phyloP scores from a whole-genome alignment of 1,140 invertebrate species.

The Brachystomella parvula region DNA sequence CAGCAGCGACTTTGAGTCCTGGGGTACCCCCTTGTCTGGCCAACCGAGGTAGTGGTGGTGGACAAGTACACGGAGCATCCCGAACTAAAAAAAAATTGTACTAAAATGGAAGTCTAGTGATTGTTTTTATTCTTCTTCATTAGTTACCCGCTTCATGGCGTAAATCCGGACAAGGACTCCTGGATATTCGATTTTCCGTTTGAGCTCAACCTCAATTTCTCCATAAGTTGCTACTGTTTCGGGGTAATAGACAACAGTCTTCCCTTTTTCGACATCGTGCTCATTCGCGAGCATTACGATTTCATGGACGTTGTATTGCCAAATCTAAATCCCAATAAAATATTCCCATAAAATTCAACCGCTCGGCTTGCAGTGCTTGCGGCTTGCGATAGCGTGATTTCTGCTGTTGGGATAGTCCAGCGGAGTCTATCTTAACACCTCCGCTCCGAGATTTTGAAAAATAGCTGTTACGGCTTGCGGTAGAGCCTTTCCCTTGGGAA shows the following conservation, averaged over 20 bases:
- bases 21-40: conserved; percentile 7
- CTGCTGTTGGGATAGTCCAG: too few species aligned
- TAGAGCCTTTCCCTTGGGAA: too few species aligned
- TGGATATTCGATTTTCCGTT: conserved; percentile 9
- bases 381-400: too few species aligned
- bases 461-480: too few species aligned
- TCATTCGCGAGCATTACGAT: conserved; percentile 11
- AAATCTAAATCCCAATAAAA: too few species aligned
- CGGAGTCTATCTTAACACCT: too few species aligned
- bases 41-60: conserved; percentile 11
- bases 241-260: conserved; percentile 1
- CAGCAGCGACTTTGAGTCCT: conserved; percentile 6
- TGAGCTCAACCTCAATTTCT: conserved; percentile 5
- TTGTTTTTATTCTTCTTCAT: neutral
- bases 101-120: neutral
- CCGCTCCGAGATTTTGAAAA: too few species aligned
- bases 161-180: conserved; percentile 5
- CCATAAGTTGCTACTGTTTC: neutral
- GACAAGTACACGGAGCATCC: conserved; percentile 1
- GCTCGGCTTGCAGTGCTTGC: too few species aligned
- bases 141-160: conserved; percentile 1
- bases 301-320: conserved; percentile 15
- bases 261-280: conserved; percentile 12
- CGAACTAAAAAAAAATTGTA: neutral
- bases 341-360: too few species aligned